These are phyloP conservation scores for Athene cunicularia DNA, from an alignment of 2,113 vertebrate genomes.

Conservation along the genomic window DNA sequence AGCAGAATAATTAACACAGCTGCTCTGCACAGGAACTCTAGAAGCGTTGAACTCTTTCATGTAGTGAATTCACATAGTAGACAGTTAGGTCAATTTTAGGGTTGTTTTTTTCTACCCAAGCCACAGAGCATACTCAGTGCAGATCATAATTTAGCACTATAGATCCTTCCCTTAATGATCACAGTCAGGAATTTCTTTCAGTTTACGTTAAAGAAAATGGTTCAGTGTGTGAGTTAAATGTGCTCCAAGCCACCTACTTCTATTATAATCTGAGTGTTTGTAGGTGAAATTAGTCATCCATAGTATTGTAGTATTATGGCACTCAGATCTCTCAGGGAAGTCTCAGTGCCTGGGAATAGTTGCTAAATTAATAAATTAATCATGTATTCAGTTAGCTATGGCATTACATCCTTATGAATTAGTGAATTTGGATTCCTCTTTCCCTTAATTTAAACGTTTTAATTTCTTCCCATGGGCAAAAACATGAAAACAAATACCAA, in stretches of 20 bases:
- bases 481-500: not conserved
- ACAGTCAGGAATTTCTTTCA: not conserved
- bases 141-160: not conserved
- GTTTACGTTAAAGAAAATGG: not conserved
- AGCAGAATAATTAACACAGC: not conserved
- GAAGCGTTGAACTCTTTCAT: not conserved
- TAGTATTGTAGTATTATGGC: not conserved
- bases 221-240: not conserved
- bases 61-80: not conserved
- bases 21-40: not conserved
- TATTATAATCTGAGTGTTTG: not conserved
- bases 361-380: slow-evolving; percentile 12
- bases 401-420: not conserved
- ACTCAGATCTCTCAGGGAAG: not conserved
- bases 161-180: not conserved
- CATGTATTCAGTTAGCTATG: not conserved
- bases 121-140: not conserved
- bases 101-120: not conserved
- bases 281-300: not conserved
- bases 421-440: not conserved
- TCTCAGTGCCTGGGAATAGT: not conserved
- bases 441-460: not conserved
- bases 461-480: not conserved
- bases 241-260: not conserved
- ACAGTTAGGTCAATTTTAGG: not conserved